These are phyloP conservation scores for Coenonympha arcania DNA, from an alignment of 2,888 invertebrate species.

Conservation along the genomic window DNA sequence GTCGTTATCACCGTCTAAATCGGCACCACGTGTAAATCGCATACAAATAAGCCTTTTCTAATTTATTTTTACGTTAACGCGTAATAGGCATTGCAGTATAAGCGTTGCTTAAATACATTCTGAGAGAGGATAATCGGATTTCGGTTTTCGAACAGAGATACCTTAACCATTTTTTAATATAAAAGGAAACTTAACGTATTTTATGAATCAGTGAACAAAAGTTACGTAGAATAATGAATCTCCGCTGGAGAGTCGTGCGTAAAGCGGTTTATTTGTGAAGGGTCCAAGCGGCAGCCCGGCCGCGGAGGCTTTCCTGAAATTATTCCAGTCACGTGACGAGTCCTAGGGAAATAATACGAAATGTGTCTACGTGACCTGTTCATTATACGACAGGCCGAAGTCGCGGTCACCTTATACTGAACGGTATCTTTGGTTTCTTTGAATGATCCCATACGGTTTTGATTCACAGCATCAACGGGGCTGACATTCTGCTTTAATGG, in stretches of 20 bases:
- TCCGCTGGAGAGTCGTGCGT: constrained; percentile 69
- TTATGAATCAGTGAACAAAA: constrained; percentile 52
- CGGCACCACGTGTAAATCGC: constrained; percentile 11
- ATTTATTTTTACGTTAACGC: constrained; percentile 10
- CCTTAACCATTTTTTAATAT: constrained; percentile 11
- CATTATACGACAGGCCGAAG: constrained; percentile 67
- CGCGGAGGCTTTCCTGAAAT: constrained; percentile 49
- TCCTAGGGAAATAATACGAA: constrained; percentile 75
- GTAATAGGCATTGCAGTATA: background rate
- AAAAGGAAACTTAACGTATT: constrained; percentile 28
- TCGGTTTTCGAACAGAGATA: background rate
- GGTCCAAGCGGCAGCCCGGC: constrained; percentile 57
- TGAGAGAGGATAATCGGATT: background rate
- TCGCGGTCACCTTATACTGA: constrained; percentile 47
- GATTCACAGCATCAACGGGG: background rate
- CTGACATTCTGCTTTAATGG: no score
- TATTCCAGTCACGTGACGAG: constrained; percentile 72
- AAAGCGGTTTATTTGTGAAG: constrained; percentile 73
- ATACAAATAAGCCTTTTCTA: constrained; percentile 12
- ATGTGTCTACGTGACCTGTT: constrained; percentile 74
- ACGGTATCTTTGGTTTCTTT: constrained; percentile 30
- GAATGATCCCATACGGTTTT: constrained; percentile 1
- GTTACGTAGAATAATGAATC: constrained; percentile 69
- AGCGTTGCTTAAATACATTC: background rate
- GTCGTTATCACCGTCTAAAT: constrained; percentile 9